These are phyloP conservation scores for Acanthosepion pharaonis DNA, from an alignment of 2,888 invertebrate genomes.

Conservation along the genomic window DNA sequence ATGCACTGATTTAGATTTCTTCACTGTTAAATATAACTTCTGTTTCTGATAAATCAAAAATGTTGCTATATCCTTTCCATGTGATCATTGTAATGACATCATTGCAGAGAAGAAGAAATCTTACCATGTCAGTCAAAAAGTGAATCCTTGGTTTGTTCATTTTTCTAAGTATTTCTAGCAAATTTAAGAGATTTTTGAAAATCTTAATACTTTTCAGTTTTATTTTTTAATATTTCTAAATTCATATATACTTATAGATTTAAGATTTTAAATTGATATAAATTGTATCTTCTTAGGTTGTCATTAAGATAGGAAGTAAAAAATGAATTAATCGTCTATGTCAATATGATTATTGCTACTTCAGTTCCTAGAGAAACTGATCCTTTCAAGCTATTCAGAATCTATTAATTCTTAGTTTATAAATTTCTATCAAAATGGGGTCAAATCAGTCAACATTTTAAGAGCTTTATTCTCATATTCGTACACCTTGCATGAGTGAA, in stretches of 20 bases:
- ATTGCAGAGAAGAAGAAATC: neutral
- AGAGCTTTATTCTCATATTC: no score
- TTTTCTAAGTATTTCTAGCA: neutral
- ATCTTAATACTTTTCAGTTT: neutral
- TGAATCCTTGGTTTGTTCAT: neutral
- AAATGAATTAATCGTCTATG: neutral
- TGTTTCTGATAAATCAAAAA: neutral
- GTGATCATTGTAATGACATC: neutral
- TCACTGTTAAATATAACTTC: neutral
- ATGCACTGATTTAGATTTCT: neutral
- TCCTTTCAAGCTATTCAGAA: neutral
- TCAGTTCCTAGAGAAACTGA: neutral
- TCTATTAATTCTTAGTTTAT: neutral
- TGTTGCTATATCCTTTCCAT: neutral
- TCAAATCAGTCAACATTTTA: no score
- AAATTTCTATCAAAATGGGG: no score
- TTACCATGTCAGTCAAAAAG: slow-evolving; percentile 15
- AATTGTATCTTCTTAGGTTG: neutral
- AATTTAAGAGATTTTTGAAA: neutral
- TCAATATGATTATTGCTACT: neutral
- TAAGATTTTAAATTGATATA: neutral
- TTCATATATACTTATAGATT: neutral
- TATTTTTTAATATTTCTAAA: neutral
- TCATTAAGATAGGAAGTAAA: neutral
- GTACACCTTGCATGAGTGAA: no score